Conservation (phyloP, 2,797 vertebrate genomes). For the Lates japonicus region DNA sequence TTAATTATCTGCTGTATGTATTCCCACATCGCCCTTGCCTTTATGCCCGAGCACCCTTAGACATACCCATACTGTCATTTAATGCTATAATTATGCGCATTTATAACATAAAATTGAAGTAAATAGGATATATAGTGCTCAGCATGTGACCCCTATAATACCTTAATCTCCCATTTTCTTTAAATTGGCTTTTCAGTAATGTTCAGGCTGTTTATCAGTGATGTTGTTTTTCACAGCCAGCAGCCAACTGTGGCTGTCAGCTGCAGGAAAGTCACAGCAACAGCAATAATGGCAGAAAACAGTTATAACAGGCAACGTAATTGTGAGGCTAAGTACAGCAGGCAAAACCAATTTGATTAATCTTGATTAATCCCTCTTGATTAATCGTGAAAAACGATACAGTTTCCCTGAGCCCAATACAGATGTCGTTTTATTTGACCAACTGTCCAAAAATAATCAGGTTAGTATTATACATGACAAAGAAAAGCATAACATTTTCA, state of each 20-base stretch:
- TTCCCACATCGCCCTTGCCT: conserved; percentile 25
- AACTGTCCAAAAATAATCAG: neutral
- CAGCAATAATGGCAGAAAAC: neutral
- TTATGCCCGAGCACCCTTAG: conserved; percentile 9
- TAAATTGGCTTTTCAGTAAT: conserved; percentile 18
- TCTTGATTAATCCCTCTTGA: conserved; percentile 7
- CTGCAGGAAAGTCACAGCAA: conserved; percentile 6
- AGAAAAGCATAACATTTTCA: neutral
- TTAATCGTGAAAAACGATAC: too few relatives aligned
- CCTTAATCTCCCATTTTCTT: conserved; percentile 3
- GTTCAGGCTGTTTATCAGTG: conserved; percentile 17
- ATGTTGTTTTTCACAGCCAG: conserved; percentile 12
- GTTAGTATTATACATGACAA: neutral
- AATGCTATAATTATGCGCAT: conserved; percentile 4
- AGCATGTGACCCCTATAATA: conserved; percentile 13
- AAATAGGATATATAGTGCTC: conserved; percentile 25
- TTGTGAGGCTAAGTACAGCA: conserved; percentile 19
- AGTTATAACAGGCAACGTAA: conserved; percentile 19
- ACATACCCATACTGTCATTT: conserved; percentile 12
- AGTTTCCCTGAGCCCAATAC: neutral
- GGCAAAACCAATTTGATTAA: conserved; percentile 1
- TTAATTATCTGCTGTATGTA: conserved; percentile 45
- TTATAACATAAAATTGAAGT: conserved; percentile 15
- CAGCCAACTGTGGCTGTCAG: conserved; percentile 7
- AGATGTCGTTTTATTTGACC: neutral